Conservation (phyloP, 1,140 invertebrate genomes). For the Drosophila bocki region DNA sequence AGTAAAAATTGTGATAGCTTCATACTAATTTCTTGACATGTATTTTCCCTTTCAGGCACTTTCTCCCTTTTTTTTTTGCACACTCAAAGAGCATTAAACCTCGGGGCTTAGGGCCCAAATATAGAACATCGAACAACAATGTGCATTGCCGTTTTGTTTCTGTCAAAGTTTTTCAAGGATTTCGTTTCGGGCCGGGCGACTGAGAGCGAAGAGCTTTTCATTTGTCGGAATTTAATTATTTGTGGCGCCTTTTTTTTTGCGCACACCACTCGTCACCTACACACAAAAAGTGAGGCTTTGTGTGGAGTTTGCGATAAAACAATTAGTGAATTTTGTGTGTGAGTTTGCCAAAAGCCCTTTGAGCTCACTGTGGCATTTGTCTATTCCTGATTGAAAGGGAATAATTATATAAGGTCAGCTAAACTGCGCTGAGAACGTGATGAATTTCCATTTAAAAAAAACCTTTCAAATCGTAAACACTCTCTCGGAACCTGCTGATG, state of each 20-base stretch:
- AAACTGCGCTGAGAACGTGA: not conserved
- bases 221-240: constrained; percentile 74
- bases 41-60: constrained; percentile 20
- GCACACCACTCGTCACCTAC: constrained; percentile 26
- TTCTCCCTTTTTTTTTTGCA: constrained; percentile 5
- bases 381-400: constrained; percentile 26
- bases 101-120: constrained; percentile 38
- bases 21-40: constrained; percentile 8
- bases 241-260: constrained; percentile 13
- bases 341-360: constrained; percentile 12
- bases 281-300: constrained; percentile 15
- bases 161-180: constrained; percentile 57
- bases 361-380: constrained; percentile 16
- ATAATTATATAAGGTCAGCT: constrained; percentile 14
- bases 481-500: not conserved
- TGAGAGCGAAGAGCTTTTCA: constrained; percentile 41
- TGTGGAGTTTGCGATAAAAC: constrained; percentile 19
- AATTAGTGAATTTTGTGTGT: constrained; percentile 31
- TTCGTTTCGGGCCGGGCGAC: constrained; percentile 42
- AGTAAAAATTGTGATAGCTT: not conserved
- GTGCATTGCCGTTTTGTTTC: constrained; percentile 41
- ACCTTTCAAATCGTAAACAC: not conserved
- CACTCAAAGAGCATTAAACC: constrained; percentile 41
- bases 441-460: not conserved
- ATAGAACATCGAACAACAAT: constrained; percentile 45